These are phyloP conservation scores for Phytoseiulus persimilis DNA, from an alignment of 2,888 invertebrate species.

Conservation along the genomic window DNA sequence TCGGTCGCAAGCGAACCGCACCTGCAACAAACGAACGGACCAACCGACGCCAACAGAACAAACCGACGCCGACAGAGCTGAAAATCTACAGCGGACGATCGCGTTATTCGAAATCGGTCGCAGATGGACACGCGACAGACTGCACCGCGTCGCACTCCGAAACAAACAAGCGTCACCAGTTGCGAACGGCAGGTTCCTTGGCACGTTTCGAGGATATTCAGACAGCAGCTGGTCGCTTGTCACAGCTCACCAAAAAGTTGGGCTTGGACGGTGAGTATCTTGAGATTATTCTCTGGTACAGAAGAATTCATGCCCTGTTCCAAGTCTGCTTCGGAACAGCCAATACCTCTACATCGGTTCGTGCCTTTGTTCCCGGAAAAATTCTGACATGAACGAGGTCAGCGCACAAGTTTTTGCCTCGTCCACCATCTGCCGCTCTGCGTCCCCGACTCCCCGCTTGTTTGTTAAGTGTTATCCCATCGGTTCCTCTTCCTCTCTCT, in stretches of 20 bases:
- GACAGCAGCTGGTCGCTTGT: neutral
- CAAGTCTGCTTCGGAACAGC: too few relatives aligned
- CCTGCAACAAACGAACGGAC: neutral
- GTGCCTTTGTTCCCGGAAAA: neutral
- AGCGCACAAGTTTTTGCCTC: neutral
- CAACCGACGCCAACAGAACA: neutral
- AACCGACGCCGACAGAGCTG: neutral
- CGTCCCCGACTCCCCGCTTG: neutral
- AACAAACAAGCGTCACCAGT: neutral
- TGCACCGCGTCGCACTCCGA: neutral
- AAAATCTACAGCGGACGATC: neutral
- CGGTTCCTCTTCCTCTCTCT: too few relatives aligned
- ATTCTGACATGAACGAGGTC: neutral
- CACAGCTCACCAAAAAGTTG: neutral
- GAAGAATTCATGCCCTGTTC: neutral
- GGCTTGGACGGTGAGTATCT: neutral
- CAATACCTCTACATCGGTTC: neutral
- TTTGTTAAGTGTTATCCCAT: neutral
- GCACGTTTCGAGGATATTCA: neutral
- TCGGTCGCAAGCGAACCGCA: neutral
- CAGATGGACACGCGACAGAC: neutral
- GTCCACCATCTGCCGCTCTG: neutral
- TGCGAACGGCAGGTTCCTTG: neutral
- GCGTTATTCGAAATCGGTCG: neutral
- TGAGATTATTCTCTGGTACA: neutral